Conservation (phyloP, 2,888 invertebrate species). For the Brachyopa scutellaris region DNA sequence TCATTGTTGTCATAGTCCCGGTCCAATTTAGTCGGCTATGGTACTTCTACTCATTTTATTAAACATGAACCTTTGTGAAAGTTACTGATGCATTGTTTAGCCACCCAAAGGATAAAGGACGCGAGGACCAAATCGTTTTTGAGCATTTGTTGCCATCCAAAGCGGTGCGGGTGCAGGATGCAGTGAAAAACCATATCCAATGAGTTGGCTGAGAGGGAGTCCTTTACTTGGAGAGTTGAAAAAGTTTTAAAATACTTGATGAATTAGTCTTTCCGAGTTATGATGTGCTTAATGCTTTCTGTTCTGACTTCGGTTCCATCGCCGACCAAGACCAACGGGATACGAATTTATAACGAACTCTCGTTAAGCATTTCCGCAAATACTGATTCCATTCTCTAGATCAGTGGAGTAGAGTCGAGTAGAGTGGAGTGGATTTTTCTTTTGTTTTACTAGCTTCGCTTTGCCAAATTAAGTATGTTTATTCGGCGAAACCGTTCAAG, state of each 20-base stretch:
- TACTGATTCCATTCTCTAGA: not conserved
- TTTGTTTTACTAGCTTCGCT: not conserved
- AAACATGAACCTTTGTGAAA: slow-evolving; percentile 28
- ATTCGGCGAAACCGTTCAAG: not conserved
- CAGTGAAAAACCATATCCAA: not conserved
- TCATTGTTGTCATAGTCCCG: not conserved
- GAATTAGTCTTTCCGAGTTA: slow-evolving; percentile 22
- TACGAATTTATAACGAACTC: not conserved
- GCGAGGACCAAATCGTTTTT: not conserved
- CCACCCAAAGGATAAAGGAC: not conserved
- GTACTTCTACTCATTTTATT: slow-evolving; percentile 31
- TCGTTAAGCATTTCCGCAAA: slow-evolving; percentile 5
- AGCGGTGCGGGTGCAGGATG: no score
- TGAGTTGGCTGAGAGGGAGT: slow-evolving; percentile 4
- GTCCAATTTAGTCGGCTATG: not conserved
- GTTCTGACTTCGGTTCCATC: not conserved
- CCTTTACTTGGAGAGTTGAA: slow-evolving; percentile 1
- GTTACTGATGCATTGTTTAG: slow-evolving; percentile 26
- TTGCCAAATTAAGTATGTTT: not conserved
- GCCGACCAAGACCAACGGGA: not conserved
- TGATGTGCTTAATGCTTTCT: slow-evolving; percentile 28
- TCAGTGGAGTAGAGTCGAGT: not conserved
- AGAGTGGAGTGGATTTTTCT: not conserved
- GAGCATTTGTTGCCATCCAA: slow-evolving; percentile 16
- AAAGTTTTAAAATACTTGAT: slow-evolving; percentile 24